Evolutionary conservation across 2,888 invertebrate genomes (phyloP), one percentile per base, ranked within the genome.

Genomic region (Cryptocephalus primarius): DNA sequence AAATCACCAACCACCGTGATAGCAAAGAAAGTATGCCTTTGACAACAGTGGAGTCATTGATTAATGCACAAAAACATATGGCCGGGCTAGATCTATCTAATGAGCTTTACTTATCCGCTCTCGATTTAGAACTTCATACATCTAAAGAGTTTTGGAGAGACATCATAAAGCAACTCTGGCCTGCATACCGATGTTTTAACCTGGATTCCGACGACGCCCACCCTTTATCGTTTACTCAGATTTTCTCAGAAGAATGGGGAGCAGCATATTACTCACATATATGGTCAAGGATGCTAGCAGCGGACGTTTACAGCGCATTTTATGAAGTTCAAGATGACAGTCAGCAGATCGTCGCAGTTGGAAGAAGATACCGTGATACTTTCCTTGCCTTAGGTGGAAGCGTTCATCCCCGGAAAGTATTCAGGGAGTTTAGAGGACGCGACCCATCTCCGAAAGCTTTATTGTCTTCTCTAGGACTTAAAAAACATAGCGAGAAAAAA

Each of bases 211-310:
- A 80, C 50, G 89, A 96, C 64, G 80, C 84, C 6, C 89, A 91
- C 64, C 85, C 89, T 0, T 88, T 91, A 58, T 87, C 90, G 0
- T 88, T 94, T 67, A 78, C 80, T 0, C 81, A 84, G 52, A 87
- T 95, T 49, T 83, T 95, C 61, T 79, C 81, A 8, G 88, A 87
- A 49, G 84, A 87, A 58, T 88, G 85, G 80, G 85, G 82, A 0
- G 92, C 89, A 0, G 87, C 89, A 0, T 89, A 91, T 64, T 96
- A 87, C 65, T 82, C 88, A 45, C 77, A 82, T 61, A 66, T 89
- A 11, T 94, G 94, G 90, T 85, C 93, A 1, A 77, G 77, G 62
- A 83, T 95, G 79, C 77, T 94, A 42, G 94, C 94, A 0, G 91
- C 94, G 1, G 95, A 96, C 68, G 79, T 87, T 33, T 91, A 84